Conservation (phyloP, 2,888 invertebrate genomes). For the Volucella bombylans region DNA sequence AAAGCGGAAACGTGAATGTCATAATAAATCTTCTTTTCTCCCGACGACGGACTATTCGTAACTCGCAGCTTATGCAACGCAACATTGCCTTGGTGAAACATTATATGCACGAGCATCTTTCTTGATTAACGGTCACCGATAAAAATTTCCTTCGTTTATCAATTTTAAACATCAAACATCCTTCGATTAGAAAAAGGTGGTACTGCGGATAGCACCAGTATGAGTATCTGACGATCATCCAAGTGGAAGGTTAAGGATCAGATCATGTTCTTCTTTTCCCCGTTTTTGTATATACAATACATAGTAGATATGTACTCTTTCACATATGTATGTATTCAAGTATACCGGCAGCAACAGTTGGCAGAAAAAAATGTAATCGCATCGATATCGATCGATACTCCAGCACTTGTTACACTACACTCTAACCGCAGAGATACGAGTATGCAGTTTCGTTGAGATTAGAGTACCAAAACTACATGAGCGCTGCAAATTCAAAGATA, state of each 20-base stretch:
- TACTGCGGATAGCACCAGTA: constrained; percentile 21
- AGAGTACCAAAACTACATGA: constrained; percentile 35
- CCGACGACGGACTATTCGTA: too few species aligned
- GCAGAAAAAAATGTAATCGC: constrained; percentile 6
- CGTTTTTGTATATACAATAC: not conserved
- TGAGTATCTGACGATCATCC: not conserved
- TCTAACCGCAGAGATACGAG: too few species aligned
- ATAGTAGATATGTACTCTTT: too few species aligned
- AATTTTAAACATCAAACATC: constrained; percentile 68
- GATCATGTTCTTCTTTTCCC: not conserved
- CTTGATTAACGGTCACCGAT: constrained; percentile 72
- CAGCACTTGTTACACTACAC: constrained; percentile 1
- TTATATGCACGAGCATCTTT: not conserved
- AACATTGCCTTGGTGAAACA: constrained; percentile 34
- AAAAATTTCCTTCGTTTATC: constrained; percentile 64
- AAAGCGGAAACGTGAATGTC: constrained; percentile 62
- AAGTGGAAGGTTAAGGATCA: too few species aligned
- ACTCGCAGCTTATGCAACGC: constrained; percentile 30
- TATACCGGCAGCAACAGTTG: constrained; percentile 53
- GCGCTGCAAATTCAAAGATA: constrained; percentile 64
- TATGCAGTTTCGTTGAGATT: constrained; percentile 29
- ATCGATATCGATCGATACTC: constrained; percentile 44
- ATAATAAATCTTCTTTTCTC: constrained; percentile 58
- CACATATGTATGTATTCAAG: too few species aligned
- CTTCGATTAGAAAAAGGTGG: constrained; percentile 64